Evolutionary conservation across 2,888 invertebrate genomes (phyloP).

Genomic region (Nesidiocoris tenuis): DNA sequence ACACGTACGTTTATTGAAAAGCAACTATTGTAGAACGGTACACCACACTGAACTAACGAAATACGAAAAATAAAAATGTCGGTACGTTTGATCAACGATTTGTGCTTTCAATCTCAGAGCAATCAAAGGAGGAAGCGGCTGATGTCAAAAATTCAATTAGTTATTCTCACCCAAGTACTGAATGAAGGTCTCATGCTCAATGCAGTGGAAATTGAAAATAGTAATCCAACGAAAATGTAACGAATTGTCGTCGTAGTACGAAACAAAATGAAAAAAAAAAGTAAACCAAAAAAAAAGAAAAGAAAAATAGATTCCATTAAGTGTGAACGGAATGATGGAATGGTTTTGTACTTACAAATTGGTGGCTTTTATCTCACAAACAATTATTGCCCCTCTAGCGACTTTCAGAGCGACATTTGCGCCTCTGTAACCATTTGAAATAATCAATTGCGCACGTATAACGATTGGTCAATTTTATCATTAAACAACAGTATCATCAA

Average conservation of each 20-base stretch:
- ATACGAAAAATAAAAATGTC: slow-evolving; percentile 28
- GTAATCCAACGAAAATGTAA: slow-evolving; percentile 4
- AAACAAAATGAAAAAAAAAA: slow-evolving; percentile 20
- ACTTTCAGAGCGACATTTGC: slow-evolving; percentile 40
- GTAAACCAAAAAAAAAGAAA: slow-evolving; percentile 2
- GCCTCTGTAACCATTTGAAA: slow-evolving; percentile 40
- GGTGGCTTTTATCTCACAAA: slow-evolving; percentile 37
- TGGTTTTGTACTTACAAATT: slow-evolving; percentile 33
- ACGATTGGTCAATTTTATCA: slow-evolving; percentile 2
- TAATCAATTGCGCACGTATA: slow-evolving; percentile 30
- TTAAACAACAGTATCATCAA: not conserved
- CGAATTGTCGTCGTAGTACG: too few species aligned
- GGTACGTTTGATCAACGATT: slow-evolving; percentile 5
- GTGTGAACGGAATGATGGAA: slow-evolving; percentile 34
- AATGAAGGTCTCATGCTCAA: slow-evolving; percentile 40
- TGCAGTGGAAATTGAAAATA: slow-evolving; percentile 35
- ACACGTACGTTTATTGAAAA: slow-evolving; percentile 28
- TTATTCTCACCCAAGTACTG: slow-evolving; percentile 37
- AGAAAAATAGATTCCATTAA: slow-evolving; percentile 28
- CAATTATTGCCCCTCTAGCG: slow-evolving; percentile 32
- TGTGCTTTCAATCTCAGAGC: slow-evolving; percentile 21
- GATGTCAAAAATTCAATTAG: slow-evolving; percentile 26
- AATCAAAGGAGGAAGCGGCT: slow-evolving; percentile 25
- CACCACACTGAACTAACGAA: slow-evolving; percentile 39
- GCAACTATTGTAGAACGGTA: slow-evolving; percentile 30